Conservation (phyloP, 2,888 invertebrate genomes). For the Eugnorisma glareosa region DNA sequence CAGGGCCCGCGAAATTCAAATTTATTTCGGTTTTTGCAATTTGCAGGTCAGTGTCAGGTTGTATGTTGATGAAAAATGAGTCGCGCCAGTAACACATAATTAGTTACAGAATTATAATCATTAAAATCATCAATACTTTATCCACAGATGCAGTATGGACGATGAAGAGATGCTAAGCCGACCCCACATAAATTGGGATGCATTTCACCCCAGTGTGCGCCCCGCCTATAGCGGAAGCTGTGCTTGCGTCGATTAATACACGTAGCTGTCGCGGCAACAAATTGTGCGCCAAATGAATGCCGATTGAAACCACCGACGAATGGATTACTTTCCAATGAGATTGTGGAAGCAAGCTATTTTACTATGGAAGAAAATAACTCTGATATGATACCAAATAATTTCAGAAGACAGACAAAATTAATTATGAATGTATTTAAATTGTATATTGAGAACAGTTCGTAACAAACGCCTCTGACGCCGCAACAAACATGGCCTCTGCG, state of each 20-base stretch:
- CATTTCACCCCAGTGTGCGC: slow-evolving; percentile 4
- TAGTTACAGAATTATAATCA: too few species aligned
- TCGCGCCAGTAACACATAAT: too few species aligned
- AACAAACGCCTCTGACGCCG: too few species aligned
- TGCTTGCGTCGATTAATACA: slow-evolving; percentile 65
- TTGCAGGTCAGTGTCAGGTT: too few species aligned
- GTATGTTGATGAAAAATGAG: too few species aligned
- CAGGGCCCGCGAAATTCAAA: too few species aligned
- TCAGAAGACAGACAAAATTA: background rate
- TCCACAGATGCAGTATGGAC: background rate
- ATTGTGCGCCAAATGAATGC: slow-evolving; percentile 76
- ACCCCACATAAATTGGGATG: background rate
- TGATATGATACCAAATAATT: background rate
- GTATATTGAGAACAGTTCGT: background rate
- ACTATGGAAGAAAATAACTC: slow-evolving; percentile 2
- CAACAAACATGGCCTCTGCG: too few species aligned
- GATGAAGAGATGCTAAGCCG: background rate
- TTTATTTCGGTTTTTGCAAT: too few species aligned
- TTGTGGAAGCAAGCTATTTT: slow-evolving; percentile 43
- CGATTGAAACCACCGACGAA: slow-evolving; percentile 70
- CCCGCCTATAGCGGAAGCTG: slow-evolving; percentile 38
- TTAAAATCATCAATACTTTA: too few species aligned
- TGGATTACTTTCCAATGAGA: slow-evolving; percentile 30
- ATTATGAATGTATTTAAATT: background rate
- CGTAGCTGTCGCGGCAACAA: slow-evolving; percentile 73